These are phyloP conservation scores for Dascillus cervinus DNA, from an alignment of 2,888 invertebrate genomes.

Conservation along the genomic window DNA sequence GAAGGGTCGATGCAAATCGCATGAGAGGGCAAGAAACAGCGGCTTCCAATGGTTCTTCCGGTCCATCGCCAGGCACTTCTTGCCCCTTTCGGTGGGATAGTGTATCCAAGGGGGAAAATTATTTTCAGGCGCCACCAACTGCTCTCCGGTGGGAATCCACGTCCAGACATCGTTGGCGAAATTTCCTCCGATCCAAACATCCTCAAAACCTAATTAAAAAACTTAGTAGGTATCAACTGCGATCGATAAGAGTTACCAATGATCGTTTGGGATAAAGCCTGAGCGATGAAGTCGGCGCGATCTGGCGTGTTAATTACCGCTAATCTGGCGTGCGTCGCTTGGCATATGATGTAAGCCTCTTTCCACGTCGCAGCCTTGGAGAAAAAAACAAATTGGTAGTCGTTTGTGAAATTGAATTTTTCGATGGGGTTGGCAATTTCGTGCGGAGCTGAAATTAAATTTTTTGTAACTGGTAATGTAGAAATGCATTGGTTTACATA, in stretches of 20 bases:
- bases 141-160: not conserved
- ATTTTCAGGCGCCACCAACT: not conserved
- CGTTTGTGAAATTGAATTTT: too few species aligned
- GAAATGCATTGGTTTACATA: too few species aligned
- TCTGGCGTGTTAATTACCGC: conserved; percentile 2
- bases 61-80: conserved; percentile 47
- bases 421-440: too few species aligned
- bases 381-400: conserved; percentile 3
- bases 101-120: conserved; percentile 3
- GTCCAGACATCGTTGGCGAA: conserved; percentile 1
- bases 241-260: not conserved
- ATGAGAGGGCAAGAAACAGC: conserved; percentile 47
- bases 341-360: conserved; percentile 3
- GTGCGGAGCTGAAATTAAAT: too few species aligned
- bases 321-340: conserved; percentile 3
- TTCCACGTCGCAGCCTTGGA: conserved; percentile 1
- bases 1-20: conserved; percentile 44
- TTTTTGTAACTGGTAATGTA: too few species aligned
- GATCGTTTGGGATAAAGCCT: conserved; percentile 3
- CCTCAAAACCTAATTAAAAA: conserved; percentile 3
- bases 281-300: conserved; percentile 1
- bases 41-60: conserved; percentile 45
- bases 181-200: conserved; percentile 4
- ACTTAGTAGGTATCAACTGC: too few species aligned
- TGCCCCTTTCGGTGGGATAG: conserved; percentile 36